Evolutionary conservation across 2,888 invertebrate genomes (phyloP), one percentile per base, ranked within the genome.

Genomic region (Pandemis heparana): DNA sequence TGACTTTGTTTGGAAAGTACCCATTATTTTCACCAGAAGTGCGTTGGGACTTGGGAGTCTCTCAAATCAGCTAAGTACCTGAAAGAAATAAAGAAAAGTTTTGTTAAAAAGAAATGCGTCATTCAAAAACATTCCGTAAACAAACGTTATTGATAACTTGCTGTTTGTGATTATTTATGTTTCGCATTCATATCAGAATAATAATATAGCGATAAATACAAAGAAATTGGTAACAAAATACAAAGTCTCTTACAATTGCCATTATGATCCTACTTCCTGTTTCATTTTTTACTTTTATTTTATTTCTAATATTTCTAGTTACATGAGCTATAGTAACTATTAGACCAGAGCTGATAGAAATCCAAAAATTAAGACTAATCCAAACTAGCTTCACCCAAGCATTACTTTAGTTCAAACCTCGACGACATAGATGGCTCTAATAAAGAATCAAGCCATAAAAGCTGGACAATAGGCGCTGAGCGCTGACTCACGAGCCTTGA

Each of bases 31-130:
- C 23, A 7, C 23, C n/a, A 14, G 60, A 32, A 46, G 23, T 32
- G 46, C 18, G 63, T 32, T n/a, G 63, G 10, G 10, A 32, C 3
- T 6, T 14, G 9, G 23, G 16, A n/a, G 62, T 16, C 5, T 32
- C 61, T 62, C n/a, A 43, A 65, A 51, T 66, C n/a, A 39, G 23
- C n/a, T 41, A 68, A 60, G 73, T 73, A 73, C 73, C 68, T 73
- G 68, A 12, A 68, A 73, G 68, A 12, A 68, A 73, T 5, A 69
- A 64, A 63, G 46, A 46, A 38, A 62, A 56, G 23, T 56, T 56
- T 46, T 43, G 62, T 72, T 68, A 72, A 16, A 32, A 32, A 56
- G 62, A 56, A 43, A 71, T 64, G n/a, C 9, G 18, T 16, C 18
- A 9, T 18, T 53, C 53, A 53, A 12, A 56, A 23, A 56, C 23